Evolutionary conservation across 1,140 invertebrate genomes (phyloP).

Genomic region (Calephelis virginiensis): DNA sequence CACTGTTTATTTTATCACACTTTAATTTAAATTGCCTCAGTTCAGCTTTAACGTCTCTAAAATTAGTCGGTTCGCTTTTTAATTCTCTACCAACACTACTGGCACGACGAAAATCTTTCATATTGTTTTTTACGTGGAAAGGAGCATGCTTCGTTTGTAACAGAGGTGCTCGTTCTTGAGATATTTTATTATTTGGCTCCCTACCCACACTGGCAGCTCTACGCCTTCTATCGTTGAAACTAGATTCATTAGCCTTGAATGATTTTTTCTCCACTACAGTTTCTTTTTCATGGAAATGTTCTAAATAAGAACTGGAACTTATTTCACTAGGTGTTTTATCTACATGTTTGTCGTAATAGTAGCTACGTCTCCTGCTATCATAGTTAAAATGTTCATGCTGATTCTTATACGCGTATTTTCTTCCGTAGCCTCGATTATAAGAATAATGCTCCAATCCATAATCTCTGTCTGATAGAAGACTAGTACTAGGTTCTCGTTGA

Average conservation of each 20-base stretch:
- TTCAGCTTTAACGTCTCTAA: conserved; percentile 61
- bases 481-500: conserved; percentile 3
- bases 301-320: conserved; percentile 41
- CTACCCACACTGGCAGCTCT: conserved; percentile 60
- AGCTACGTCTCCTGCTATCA: conserved; percentile 27
- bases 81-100: conserved; percentile 60
- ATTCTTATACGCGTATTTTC: conserved; percentile 24
- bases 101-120: conserved; percentile 47
- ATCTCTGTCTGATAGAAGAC: conserved; percentile 21
- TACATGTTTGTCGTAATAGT: conserved; percentile 38
- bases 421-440: conserved; percentile 27
- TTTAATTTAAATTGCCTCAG: conserved; percentile 47
- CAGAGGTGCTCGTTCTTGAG: background rate
- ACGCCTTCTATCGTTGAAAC: conserved; percentile 51
- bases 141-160: conserved; percentile 20
- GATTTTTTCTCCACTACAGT: conserved; percentile 49
- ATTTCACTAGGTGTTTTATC: conserved; percentile 35
- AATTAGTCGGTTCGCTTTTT: conserved; percentile 29
- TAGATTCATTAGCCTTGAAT: conserved; percentile 44
- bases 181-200: conserved; percentile 34
- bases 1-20: conserved; percentile 24
- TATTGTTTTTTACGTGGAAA: conserved; percentile 20
- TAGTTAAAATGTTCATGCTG: conserved; percentile 34
- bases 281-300: conserved; percentile 55
- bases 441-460: conserved; percentile 32